Evolutionary conservation across 2,888 invertebrate genomes (phyloP), one percentile per base, ranked within the genome.

Genomic region (Catotricha subobsoleta): DNA sequence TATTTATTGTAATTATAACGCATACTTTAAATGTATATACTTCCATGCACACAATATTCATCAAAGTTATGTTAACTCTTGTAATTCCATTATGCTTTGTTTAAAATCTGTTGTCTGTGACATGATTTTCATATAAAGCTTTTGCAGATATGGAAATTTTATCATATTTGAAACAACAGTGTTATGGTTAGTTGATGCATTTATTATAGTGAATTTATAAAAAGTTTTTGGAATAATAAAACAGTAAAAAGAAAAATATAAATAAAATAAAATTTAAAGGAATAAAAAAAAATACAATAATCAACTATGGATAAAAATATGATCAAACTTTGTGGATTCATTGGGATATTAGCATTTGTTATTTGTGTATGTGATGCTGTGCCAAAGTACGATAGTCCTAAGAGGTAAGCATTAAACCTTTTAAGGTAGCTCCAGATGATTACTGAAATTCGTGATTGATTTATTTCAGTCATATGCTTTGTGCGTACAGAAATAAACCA

Each of bases 121-220:
- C 42, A 28, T 27, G 12, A 43, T 23, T 43, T 43, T 43, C 27
- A 19, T 43, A 43, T 43, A 43, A 43, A 43, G n/a, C 15, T 13
- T 7, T 16, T 21, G 23, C 9, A 16, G 29, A 30, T 30, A 39
- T 30, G 20, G 13, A 21, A 21, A 28, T 20, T 12, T 30, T 21
- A 13, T 19, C 30, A 30, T 30, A 30, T 16, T 20, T 16, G 12
- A 16, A 21, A 13, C 13, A 15, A 2, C 12, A 27, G 37, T 30
- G 30, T 9, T 36, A 18, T 19, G 20, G 36, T 30, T 41, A 29
- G 29, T 29, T 41, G 20, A 16, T 20, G 20, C 21, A 13, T 12
- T 23, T 16, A 21, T 23, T 25, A 37, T 37, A 16, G 23, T 37
- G 2, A 3, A 8, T 23, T 9, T 25, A 27, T 15, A 33, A 38